Evolutionary conservation across 2,113 vertebrate species (phyloP).

Genomic region (Holacanthus passer): DNA sequence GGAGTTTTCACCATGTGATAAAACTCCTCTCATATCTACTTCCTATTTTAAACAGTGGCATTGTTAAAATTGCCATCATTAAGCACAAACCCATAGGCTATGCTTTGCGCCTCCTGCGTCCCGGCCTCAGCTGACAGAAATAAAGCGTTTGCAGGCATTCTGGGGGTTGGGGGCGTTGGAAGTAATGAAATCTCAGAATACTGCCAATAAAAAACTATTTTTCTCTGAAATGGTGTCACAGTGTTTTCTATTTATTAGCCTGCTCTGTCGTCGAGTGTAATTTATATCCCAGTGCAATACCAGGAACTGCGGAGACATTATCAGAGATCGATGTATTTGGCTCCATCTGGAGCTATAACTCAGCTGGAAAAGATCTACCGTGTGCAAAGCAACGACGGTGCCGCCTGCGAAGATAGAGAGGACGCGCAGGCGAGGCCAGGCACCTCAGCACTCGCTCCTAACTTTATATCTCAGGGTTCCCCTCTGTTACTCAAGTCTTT

Average conservation of each 20-base stretch:
- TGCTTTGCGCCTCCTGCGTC: slow-evolving; percentile 40
- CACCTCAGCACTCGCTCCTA: neutral
- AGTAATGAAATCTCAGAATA: slow-evolving; percentile 56
- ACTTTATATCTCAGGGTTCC: neutral
- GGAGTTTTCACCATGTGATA: neutral
- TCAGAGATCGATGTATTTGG: slow-evolving; percentile 57
- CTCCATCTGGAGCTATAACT: slow-evolving; percentile 59
- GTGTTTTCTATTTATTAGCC: slow-evolving; percentile 65
- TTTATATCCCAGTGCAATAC: slow-evolving; percentile 45
- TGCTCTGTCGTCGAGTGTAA: slow-evolving; percentile 44
- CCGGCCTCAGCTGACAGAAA: slow-evolving; percentile 51
- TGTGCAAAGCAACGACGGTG: neutral
- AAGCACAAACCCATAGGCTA: slow-evolving; percentile 19
- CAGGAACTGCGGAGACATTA: slow-evolving; percentile 46
- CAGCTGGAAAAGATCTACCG: slow-evolving; percentile 40
- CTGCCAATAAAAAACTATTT: slow-evolving; percentile 59
- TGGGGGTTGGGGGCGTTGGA: slow-evolving; percentile 53
- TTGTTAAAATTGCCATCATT: slow-evolving; percentile 24
- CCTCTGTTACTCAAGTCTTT: neutral
- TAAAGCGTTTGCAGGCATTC: slow-evolving; percentile 49
- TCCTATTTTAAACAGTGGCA: slow-evolving; percentile 28
- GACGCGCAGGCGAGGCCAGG: neutral
- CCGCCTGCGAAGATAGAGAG: slow-evolving; percentile 21
- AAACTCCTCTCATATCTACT: slow-evolving; percentile 2
- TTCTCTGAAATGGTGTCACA: slow-evolving; percentile 48